Evolutionary conservation across 2,113 vertebrate species (phyloP).

Genomic region (Brevimyrus niger): DNA sequence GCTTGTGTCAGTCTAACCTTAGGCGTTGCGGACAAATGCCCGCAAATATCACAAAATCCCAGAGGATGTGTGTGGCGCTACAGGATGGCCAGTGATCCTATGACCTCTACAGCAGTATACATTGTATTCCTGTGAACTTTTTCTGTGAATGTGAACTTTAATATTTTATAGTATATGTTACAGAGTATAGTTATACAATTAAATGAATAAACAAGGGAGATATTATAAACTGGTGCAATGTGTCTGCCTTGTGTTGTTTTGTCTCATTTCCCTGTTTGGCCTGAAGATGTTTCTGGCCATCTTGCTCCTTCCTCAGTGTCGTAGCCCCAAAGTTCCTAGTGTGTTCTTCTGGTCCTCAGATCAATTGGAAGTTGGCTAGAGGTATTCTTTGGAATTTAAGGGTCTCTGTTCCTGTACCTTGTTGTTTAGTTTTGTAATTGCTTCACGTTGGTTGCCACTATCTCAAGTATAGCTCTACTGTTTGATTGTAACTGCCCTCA

Average conservation of each 20-base stretch:
- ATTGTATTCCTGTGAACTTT: background rate
- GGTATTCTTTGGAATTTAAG: background rate
- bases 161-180: background rate
- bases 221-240: background rate
- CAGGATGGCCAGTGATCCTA: background rate
- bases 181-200: background rate
- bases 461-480: background rate
- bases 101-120: background rate
- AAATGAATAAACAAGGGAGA: background rate
- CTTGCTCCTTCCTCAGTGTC: background rate
- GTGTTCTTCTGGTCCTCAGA: background rate
- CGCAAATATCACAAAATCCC: constrained; percentile 1
- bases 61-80: background rate
- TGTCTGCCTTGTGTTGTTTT: background rate
- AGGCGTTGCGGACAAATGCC: background rate
- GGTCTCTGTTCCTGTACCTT: background rate
- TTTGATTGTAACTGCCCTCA: background rate
- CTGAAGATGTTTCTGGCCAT: background rate
- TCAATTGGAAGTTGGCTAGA: background rate
- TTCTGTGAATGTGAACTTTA: background rate
- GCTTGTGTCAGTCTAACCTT: background rate
- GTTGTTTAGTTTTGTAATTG: background rate
- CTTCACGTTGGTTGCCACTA: background rate
- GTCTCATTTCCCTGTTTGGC: background rate
- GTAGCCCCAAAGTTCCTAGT: background rate